Evolutionary conservation across 2,113 vertebrate species (phyloP).

Genomic region (Larimichthys polyactis): DNA sequence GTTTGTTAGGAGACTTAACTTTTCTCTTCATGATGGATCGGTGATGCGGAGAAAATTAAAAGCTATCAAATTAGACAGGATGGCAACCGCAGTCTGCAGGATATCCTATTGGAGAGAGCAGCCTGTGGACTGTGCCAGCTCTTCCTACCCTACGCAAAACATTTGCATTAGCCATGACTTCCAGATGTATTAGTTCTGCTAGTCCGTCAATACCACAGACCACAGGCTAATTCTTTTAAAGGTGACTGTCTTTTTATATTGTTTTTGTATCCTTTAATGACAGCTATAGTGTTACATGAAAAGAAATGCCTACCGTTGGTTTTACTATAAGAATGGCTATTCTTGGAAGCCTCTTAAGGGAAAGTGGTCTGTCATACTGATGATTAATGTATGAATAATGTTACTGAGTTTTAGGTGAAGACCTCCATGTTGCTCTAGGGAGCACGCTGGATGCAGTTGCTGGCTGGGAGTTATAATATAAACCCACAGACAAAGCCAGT

Average conservation of each 20-base stretch:
- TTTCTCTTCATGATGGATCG: slow-evolving; percentile 9
- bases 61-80: slow-evolving; percentile 35
- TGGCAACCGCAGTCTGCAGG: slow-evolving; percentile 33
- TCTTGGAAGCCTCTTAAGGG: slow-evolving; percentile 47
- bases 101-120: slow-evolving; percentile 27
- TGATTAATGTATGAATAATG: slow-evolving; percentile 72
- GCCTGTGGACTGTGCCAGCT: slow-evolving; percentile 16
- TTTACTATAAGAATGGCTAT: slow-evolving; percentile 46
- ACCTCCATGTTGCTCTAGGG: slow-evolving; percentile 55
- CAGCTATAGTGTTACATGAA: slow-evolving; percentile 41
- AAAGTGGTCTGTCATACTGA: slow-evolving; percentile 59
- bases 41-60: slow-evolving; percentile 38
- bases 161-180: slow-evolving; percentile 40
- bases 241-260: slow-evolving; percentile 39
- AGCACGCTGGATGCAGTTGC: slow-evolving; percentile 31
- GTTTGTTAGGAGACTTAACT: background rate
- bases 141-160: background rate
- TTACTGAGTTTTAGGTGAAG: slow-evolving; percentile 62
- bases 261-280: slow-evolving; percentile 48
- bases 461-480: background rate
- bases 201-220: slow-evolving; percentile 35
- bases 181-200: slow-evolving; percentile 32
- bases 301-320: slow-evolving; percentile 14
- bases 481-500: slow-evolving; percentile 11
- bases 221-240: slow-evolving; percentile 41